Base-by-base conservation (phyloP, 2,888 invertebrate genomes). In the Drosophila koepferae region DNA sequence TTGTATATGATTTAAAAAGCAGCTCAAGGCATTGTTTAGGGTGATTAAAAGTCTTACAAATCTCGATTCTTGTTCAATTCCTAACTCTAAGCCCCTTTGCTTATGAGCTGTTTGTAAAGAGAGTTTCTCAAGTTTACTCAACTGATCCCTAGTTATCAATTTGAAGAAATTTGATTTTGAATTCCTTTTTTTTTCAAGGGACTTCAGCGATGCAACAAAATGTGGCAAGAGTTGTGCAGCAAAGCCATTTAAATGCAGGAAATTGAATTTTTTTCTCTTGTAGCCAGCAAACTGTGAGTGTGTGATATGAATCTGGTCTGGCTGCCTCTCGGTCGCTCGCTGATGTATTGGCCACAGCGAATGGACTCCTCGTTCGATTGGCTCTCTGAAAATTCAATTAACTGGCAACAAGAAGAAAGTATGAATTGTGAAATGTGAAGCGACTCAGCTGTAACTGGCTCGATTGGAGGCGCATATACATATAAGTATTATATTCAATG, bases 241-340 rank as follows among this genome's bases (percentile, higher is more conserved):
- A 77, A 86, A 89, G 76, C 84, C 76, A 89, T 89, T 84, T 89
- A 83, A 86, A 76, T 89, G 85, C 89, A 85, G 85, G 85, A 85
- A 85, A 85, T 85, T 85, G 79, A 89, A 89, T 89, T 88, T 7
- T 51, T 86, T 68, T 60, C 40, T 31, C 20, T 3, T 6, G 36
- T 16, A 74, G 63, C 64, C 70, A 40, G 38, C 16, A n/a, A 40
- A 23, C 16, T 44, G 34, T 43, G 38, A 40, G 44, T 66, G 74
- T 43, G 54, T 72, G 74, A 63, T 70, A 69, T 58, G 70, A 79
- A 65, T 58, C 62, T 44, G 16, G 31, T 40, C 40, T 14, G 59
- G n/a, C n/a, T 18, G 23, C 14, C 44, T 16, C 44, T 18, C 58
- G 1, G 23, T 23, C 36, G 6, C 44, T 16, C 18, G 0, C 63